Percentiles rank a stretch among this genome's conserved stretches.
Conservation (phyloP, 2,113 vertebrate genomes). For the Leucosticte australis region DNA sequence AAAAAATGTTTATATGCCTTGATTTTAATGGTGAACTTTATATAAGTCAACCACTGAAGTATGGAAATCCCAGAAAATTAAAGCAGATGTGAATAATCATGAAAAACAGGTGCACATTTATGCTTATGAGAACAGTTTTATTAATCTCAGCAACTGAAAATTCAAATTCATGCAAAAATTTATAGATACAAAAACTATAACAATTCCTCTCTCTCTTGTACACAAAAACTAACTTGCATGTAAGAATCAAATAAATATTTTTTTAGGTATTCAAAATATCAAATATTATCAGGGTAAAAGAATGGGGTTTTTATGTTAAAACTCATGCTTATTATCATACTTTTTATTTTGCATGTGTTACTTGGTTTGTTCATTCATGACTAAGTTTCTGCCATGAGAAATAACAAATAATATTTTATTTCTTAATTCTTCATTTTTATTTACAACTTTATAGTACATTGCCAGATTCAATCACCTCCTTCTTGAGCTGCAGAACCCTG, state of each 20-base stretch:
- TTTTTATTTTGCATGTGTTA: neutral
- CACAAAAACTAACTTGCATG: neutral
- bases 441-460: neutral
- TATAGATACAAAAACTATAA: neutral
- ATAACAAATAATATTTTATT: neutral
- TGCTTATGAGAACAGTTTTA: neutral
- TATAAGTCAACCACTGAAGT: neutral
- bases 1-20: neutral
- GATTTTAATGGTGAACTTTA: neutral
- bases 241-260: neutral
- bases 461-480: neutral
- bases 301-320: neutral
- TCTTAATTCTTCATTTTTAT: neutral
- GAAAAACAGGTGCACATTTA: neutral
- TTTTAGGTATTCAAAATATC: neutral
- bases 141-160: neutral
- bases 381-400: neutral
- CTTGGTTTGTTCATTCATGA: neutral
- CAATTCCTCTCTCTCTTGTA: rapidly evolving
- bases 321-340: neutral
- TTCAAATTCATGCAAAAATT: neutral
- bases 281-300: neutral
- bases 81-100: neutral
- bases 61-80: neutral
- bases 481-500: neutral